Evolutionary conservation across 2,797 vertebrate genomes (phyloP), one percentile per base, ranked within the genome.

Genomic region (Bufotes viridis): DNA sequence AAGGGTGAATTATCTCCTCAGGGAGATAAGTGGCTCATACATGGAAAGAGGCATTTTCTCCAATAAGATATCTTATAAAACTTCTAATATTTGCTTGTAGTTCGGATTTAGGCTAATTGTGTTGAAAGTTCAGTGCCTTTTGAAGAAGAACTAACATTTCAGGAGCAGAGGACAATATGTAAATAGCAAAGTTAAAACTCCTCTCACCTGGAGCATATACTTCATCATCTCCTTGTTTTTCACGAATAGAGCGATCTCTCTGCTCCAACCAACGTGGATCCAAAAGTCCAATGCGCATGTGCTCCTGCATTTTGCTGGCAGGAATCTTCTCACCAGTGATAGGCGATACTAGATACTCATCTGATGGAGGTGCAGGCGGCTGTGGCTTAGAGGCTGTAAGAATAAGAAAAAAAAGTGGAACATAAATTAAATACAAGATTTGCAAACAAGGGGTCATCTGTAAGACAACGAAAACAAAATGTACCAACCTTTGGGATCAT

Each of bases 281-380:
- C 90, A 99, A 96, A 51, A 99, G 96, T 17, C 98, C 98, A 2
- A 99, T 99, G 12, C 98, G 96, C 98, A 99, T 99, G 93, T 99
- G 98, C 82, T 99, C 98, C 90, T 99, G 98, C 98, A 99, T 99
- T 93, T 99, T 99, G 92, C 98, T 99, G 92, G 98, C 98, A 3
- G 95, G 98, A 87, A 99, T 99, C 92, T 97, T 99, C 94, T 99
- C 98, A 18, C 98, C 98, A 24, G 98, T 99, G 91, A 99, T 99
- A 85, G 98, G 98, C 22, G 98, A 99, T 89, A 99, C 98, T 0
- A 99, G 97, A 91, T 98, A 99, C 82, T 99, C 98, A 67, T 99
- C 98, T 0, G 96, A 93, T 88, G 95, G 90, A 0, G 93, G 89
- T 6, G 96, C 89, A 0, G 96, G 93, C 1, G 96, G 94, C 85